These are phyloP conservation scores for Cliona cf. orientalis DNA, from an alignment of 37 sponge, comb jelly and placozoan species.

Conservation along the genomic window DNA sequence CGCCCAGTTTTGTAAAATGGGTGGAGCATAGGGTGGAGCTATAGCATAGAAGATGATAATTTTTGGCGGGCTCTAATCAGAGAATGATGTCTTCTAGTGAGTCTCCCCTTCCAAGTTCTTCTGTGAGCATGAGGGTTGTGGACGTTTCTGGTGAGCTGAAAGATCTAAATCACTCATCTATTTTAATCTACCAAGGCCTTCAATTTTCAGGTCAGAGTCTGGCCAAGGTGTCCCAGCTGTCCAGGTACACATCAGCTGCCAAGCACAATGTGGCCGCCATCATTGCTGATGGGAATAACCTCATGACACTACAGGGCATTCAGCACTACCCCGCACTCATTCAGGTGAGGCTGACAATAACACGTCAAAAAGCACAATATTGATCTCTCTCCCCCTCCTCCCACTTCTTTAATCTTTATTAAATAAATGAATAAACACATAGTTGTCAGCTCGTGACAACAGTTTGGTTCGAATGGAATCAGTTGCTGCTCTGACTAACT, in stretches of 20 bases:
- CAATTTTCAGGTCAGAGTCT: conserved; percentile 11
- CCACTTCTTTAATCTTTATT: neutral
- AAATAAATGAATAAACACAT: neutral
- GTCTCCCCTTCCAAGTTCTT: neutral
- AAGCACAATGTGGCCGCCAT: conserved; percentile 28
- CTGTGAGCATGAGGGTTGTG: neutral
- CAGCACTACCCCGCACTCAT: conserved; percentile 44
- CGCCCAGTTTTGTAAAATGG: no score
- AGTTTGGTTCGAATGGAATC: conserved; percentile 46
- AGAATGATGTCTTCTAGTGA: neutral
- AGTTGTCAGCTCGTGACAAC: conserved; percentile 68
- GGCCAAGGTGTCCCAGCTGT: conserved; percentile 26
- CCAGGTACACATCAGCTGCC: neutral
- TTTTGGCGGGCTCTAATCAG: neutral
- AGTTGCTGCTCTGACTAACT: conserved; percentile 16
- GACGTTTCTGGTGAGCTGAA: conserved; percentile 12
- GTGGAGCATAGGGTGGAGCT: neutral
- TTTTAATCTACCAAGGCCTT: neutral
- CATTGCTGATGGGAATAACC: conserved; percentile 53
- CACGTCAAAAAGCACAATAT: neutral
- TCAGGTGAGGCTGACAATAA: conserved; percentile 33
- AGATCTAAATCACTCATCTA: no score
- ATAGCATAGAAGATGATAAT: neutral
- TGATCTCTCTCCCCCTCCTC: neutral
- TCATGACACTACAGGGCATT: conserved; percentile 57